Base-by-base conservation (phyloP, 2,888 invertebrate species). In the Drosophila mettleri region DNA sequence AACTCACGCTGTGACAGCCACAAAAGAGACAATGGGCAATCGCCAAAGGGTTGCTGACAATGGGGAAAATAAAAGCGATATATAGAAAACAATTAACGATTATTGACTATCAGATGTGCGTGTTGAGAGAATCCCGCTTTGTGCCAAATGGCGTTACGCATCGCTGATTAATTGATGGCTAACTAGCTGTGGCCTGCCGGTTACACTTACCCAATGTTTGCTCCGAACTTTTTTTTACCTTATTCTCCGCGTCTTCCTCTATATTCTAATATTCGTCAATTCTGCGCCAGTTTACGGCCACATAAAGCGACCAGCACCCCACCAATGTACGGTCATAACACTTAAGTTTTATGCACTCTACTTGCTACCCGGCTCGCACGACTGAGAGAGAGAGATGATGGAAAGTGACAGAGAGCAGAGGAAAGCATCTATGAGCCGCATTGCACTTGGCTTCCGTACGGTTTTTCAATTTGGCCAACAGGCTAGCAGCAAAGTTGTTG, bases 61-160 rank as follows among this genome's bases (percentile, higher is more conserved):
- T 65, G 22, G 51, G 29, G 24, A 48, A 64, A 65, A 60, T 27
- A 61, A 55, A 58, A 59, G 31, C 27, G 20, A 38, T 18, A 39
- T 45, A 61, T 54, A 55, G 46, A 34, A 73, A 84, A 82, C 85
- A 87, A 85, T 85, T 79, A 80, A 74, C 69, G 66, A 70, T 74
- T 79, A 87, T 85, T 85, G 86, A 27, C 69, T 53, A 69, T 78
- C 76, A 85, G 82, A 81, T 73, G 63, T 48, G 62, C 75, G 74
- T 24, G 65, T 74, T 55, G 41, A 60, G 49, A 38, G 59, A 27
- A 59, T 49, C 80, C 82, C 88, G 69, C 63, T 88, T 74, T 67
- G 63, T 74, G 86, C 83, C 88, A 83, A 83, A 83, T 88, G 88
- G 74, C 80, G 88, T 83, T 88, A 76, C 70, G 88, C 73, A 54